A percentile compares a stretch with the other conserved stretches of the same genome.
Evolutionary conservation across 1,140 invertebrate species (phyloP).

Genomic region (Penaeus chinensis): DNA sequence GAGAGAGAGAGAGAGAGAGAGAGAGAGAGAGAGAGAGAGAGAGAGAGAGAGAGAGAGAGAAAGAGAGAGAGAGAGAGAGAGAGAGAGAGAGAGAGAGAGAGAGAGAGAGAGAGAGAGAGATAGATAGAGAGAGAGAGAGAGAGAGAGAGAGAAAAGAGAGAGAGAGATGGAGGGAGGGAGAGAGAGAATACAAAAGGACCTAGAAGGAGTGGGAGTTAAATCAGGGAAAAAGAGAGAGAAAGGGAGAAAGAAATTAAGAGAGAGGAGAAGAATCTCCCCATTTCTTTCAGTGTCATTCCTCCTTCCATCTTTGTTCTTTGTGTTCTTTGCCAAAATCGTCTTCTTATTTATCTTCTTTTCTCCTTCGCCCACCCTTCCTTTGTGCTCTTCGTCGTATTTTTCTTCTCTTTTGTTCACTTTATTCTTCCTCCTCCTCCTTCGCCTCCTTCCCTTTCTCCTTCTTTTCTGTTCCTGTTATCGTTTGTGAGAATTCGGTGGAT

Average conservation of each 20-base stretch:
- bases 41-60: not conserved
- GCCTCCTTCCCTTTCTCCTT: not conserved
- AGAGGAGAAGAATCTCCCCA: not conserved
- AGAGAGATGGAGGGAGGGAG: not conserved
- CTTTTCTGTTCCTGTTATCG: not conserved
- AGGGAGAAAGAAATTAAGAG: not conserved
- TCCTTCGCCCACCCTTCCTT: too few relatives aligned
- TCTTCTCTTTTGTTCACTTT: not conserved
- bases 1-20: too few relatives aligned
- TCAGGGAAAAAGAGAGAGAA: not conserved
- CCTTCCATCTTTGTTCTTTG: too few relatives aligned
- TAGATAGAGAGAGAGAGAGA: not conserved
- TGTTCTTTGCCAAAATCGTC: too few relatives aligned
- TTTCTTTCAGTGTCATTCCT: too few relatives aligned
- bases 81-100: not conserved
- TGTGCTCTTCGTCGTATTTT: not conserved
- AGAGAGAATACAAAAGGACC: not conserved
- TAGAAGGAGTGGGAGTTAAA: too few relatives aligned
- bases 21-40: not conserved
- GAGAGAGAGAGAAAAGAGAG: not conserved
- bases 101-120: not conserved
- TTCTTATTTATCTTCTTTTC: too few relatives aligned
- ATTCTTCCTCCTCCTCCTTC: not conserved
- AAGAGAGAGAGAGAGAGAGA: too few relatives aligned
- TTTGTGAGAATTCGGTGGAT: not conserved